These are phyloP conservation scores for Arenaria interpres DNA, from an alignment of 2,113 vertebrate genomes.

Conservation along the genomic window DNA sequence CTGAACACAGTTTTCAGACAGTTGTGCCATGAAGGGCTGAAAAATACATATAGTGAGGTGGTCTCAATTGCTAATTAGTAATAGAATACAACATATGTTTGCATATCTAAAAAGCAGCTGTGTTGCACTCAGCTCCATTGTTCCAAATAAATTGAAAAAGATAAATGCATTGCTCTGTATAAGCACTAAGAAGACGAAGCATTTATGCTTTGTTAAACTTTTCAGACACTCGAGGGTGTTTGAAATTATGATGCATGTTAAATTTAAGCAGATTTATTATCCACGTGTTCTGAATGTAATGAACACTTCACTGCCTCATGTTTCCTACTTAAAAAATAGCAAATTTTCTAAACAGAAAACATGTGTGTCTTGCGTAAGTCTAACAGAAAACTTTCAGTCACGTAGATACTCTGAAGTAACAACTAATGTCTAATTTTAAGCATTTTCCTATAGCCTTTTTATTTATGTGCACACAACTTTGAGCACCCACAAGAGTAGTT, in stretches of 20 bases:
- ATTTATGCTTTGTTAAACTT: conserved; percentile 48
- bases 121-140: neutral
- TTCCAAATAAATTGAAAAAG: neutral
- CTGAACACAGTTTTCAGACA: neutral
- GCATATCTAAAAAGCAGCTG: neutral
- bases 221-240: conserved; percentile 41
- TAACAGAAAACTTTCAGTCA: neutral
- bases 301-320: neutral
- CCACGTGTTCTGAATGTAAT: neutral
- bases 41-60: neutral
- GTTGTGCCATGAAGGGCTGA: neutral
- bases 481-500: neutral
- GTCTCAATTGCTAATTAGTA: neutral
- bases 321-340: neutral
- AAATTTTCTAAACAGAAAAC: neutral
- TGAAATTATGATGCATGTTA: conserved; percentile 48
- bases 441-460: neutral
- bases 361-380: neutral
- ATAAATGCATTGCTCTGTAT: neutral
- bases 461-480: neutral
- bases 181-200: neutral
- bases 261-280: conserved; percentile 36
- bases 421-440: neutral
- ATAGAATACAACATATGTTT: neutral
- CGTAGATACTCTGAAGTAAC: neutral